phyloP scores from a whole-genome alignment of 2,797 vertebrate genomes.

The Myripristis jacobus region DNA sequence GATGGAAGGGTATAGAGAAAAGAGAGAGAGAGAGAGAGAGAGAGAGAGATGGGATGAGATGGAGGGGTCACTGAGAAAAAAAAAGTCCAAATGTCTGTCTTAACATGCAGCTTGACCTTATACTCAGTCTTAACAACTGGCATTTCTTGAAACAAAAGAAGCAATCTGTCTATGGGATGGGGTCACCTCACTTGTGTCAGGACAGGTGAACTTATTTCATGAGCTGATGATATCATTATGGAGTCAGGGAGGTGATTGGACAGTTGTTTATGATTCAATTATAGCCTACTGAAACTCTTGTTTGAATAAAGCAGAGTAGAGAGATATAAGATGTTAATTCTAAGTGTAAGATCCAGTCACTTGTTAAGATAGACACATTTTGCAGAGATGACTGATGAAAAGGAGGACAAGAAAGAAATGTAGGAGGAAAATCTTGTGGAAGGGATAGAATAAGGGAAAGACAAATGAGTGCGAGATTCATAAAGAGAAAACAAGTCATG shows the following conservation, averaged over 20 bases:
- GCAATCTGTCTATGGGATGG: conserved; percentile 29
- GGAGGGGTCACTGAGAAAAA: conserved; percentile 32
- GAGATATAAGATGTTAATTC: background rate
- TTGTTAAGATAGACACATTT: conserved; percentile 65
- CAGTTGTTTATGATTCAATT: background rate
- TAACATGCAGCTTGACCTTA: conserved; percentile 59
- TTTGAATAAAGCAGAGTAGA: conserved; percentile 1
- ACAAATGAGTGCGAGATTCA: conserved; percentile 12
- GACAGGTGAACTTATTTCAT: conserved; percentile 10
- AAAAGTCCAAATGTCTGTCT: conserved; percentile 59
- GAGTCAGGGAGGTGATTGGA: background rate
- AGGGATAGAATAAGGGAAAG: background rate
- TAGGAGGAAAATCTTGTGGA: conserved; percentile 21
- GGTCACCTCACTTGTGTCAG: conserved; percentile 21
- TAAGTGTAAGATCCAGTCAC: conserved; percentile 38
- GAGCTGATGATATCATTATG: background rate
- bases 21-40: background rate
- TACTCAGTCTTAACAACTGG: conserved; percentile 45
- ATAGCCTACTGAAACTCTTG: background rate
- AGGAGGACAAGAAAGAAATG: conserved; percentile 22
- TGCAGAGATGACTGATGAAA: conserved; percentile 35
- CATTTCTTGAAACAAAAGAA: conserved; percentile 25
- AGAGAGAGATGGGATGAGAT: background rate
- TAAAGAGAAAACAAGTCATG: background rate
- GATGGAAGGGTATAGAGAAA: background rate